phyloP scores from a whole-genome alignment of 2,113 vertebrate genomes.

The Xyrauchen texanus region DNA sequence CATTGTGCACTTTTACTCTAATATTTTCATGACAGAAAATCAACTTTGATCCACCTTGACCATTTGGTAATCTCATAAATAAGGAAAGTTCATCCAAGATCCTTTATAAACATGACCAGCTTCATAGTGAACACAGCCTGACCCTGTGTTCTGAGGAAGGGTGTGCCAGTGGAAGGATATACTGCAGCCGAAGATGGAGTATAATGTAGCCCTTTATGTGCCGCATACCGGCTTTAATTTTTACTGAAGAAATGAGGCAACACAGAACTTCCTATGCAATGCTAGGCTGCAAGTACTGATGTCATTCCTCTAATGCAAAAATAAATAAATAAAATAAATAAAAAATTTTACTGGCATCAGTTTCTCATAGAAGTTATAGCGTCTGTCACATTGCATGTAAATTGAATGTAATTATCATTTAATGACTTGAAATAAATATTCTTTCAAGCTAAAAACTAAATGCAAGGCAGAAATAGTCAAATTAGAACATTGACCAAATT shows the following conservation, averaged over 20 bases:
- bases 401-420: conserved; percentile 17
- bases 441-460: neutral
- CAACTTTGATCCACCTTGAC: conserved; percentile 53
- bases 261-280: conserved; percentile 23
- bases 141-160: conserved; percentile 50
- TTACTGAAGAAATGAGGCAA: conserved; percentile 36
- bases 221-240: conserved; percentile 44
- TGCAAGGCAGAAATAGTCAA: neutral
- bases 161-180: conserved; percentile 54
- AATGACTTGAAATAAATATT: neutral
- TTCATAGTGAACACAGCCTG: conserved; percentile 57
- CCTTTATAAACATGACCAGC: conserved; percentile 14
- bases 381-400: conserved; percentile 6
- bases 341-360: neutral
- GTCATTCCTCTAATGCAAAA: conserved; percentile 19
- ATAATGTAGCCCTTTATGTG: conserved; percentile 61
- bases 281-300: conserved; percentile 19
- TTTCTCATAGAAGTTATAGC: neutral
- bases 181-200: conserved; percentile 37
- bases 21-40: conserved; percentile 9
- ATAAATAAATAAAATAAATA: neutral
- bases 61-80: conserved; percentile 6
- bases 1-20: neutral
- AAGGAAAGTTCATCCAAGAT: conserved; percentile 1
- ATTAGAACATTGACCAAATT: conserved; percentile 7